Evolutionary conservation across 2,113 vertebrate species (phyloP), one percentile per base, ranked within the genome.

Genomic region (Rhynchomys soricoides): DNA sequence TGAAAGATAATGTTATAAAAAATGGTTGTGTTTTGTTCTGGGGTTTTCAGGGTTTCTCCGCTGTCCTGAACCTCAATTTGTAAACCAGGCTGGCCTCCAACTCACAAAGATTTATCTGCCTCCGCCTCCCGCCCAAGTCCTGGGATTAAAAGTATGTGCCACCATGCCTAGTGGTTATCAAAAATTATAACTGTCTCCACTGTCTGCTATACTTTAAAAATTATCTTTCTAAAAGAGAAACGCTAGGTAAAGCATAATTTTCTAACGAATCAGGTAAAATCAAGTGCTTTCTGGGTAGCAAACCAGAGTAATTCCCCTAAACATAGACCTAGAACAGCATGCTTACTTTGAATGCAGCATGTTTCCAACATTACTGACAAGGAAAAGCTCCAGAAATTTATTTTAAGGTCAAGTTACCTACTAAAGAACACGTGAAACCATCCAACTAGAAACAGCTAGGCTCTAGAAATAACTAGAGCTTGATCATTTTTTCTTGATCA

Each of bases 181-280:
- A 68, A 34, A 68, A 68, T 68, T 68, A 34, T 88, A 88, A 95
- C 22, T 73, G 11, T 74, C 26, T 37, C 40, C 12, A 71, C 19
- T 93, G 93, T 85, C 45, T 22, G 37, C 45, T 86, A 89, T 12
- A 86, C 90, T 95, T 86, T 78, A 92, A 96, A 92, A 48, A 74
- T 43, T 34, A 55, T 83, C 50, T 95, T 96, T 95, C 91, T 78
- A 97, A 87, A 96, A 73, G 2, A 97, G 91, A 81, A 93, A 3
- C 29, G 4, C 59, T 91, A 91, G 94, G 7, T 50, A 90, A 8
- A 81, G 50, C 62, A 48, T 19, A 91, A 78, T 2, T 92, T 29
- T 22, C 73, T 34, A 70, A 83, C 68, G 86, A 83, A 81, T 73
- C 12, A 74, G 75, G 77, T 79, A 94, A 96, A 94, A 77, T 77